phyloP scores from a whole-genome alignment of 30 jellyfish, hydroid and myxozoan genomes.

The Aurelia aurita complex sp. Pacific region DNA sequence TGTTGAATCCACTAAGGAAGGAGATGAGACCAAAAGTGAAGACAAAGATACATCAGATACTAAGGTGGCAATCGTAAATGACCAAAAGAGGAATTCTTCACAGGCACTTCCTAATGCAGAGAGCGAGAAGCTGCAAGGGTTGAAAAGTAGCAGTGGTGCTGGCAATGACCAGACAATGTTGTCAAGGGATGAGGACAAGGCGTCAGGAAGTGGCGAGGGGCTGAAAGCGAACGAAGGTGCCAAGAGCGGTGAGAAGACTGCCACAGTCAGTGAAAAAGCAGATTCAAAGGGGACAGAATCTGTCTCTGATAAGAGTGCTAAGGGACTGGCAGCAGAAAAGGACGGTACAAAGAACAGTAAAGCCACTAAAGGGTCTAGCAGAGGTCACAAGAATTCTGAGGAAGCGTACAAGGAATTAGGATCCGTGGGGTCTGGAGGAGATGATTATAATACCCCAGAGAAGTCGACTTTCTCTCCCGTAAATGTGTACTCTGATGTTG shows the following conservation, averaged over 20 bases:
- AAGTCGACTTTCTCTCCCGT: slow-evolving; percentile 20
- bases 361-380: neutral
- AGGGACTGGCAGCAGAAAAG: no score
- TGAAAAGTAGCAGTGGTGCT: no score
- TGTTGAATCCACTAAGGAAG: neutral
- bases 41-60: neutral
- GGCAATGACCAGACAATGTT: no score
- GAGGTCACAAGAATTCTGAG: neutral
- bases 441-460: neutral
- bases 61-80: neutral
- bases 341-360: neutral
- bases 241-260: no score
- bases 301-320: no score
- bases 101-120: neutral
- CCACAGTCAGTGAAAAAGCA: no score
- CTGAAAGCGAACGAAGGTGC: no score
- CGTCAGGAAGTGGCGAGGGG: no score
- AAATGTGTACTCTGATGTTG: slow-evolving; percentile 51
- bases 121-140: no score
- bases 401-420: slow-evolving; percentile 37
- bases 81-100: neutral
- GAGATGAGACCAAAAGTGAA: neutral
- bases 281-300: no score
- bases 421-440: slow-evolving; percentile 16
- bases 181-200: no score